phyloP scores from a whole-genome alignment of 2,888 invertebrate genomes.

The Tinea trinotella region DNA sequence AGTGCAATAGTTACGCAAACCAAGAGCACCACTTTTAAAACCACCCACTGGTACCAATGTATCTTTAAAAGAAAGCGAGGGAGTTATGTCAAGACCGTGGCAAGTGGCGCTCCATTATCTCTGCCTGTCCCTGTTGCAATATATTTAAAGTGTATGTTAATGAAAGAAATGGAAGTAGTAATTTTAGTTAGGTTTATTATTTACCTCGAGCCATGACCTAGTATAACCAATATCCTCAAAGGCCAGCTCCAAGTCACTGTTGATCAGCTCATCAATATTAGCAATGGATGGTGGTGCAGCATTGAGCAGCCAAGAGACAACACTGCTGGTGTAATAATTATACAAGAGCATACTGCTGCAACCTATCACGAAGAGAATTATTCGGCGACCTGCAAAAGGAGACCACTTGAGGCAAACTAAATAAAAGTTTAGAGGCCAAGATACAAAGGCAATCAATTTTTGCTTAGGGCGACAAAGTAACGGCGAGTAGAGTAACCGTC shows the following conservation, averaged over 20 bases:
- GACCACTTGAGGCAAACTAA: too few species aligned
- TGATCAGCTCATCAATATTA: constrained; percentile 58
- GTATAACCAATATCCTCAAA: constrained; percentile 64
- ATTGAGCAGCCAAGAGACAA: constrained; percentile 69
- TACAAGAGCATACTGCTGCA: constrained; percentile 56
- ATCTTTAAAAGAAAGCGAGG: too few species aligned
- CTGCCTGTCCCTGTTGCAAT: too few species aligned
- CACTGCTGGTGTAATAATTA: constrained; percentile 74
- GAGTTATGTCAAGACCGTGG: too few species aligned
- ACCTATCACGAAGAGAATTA: constrained; percentile 48
- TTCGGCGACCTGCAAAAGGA: constrained; percentile 20
- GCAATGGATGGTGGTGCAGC: constrained; percentile 62
- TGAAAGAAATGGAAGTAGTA: constrained; percentile 17
- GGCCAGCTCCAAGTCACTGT: constrained; percentile 62
- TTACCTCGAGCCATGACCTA: constrained; percentile 49
- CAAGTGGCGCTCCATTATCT: too few species aligned
- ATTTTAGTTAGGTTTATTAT: background rate
- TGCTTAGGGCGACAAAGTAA: too few species aligned
- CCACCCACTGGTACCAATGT: too few species aligned
- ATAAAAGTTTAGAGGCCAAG: background rate
- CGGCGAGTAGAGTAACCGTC: too few species aligned
- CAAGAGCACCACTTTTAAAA: too few species aligned
- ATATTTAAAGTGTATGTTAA: constrained; percentile 19
- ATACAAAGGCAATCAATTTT: too few species aligned
- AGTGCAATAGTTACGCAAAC: too few species aligned